Evolutionary conservation across 2,113 vertebrate genomes (phyloP), one percentile per base, ranked within the genome.

Genomic region (Hypanus sabinus): DNA sequence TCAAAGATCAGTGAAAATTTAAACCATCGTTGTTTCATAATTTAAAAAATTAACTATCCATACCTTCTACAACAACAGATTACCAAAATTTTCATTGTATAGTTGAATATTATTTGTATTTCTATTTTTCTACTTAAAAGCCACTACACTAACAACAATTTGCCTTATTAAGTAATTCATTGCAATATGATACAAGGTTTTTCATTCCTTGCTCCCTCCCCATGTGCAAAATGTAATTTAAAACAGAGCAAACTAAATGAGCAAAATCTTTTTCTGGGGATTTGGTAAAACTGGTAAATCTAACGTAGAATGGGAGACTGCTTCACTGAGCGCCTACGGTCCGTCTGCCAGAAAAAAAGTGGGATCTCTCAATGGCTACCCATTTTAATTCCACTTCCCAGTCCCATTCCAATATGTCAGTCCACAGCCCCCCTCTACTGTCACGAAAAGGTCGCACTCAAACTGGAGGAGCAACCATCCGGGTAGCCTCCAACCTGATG

Each of bases 1-100:
- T 98, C 97, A 98, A 97, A 97, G 96, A 36, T 57, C 79, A 94
- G 7, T 36, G 70, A 68, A 94, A 57, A 38, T 95, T 57, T 94
- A 91, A 95, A 14, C 80, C 94, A 27, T 38, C 94, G 93, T 76
- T 95, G 62, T 91, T 94, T 92, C 94, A 77, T 94, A 94, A 55
- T 94, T 95, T 96, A 94, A 94, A 91, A 79, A 62, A 94, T 6
- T 95, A 79, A 1, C 80, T 94, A 71, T 96, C 95, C 95, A 77
- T 94, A 30, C 62, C 6, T 90, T 90, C 85, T 90, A 36, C 6
- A 90, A 55, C 30, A 73, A 93, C 68, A 93, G 55, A 46, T 73
- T 6, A 73, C 36, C 73, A 16, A 73, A 1, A 73, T 93, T 73
- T 73, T 71, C 20, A 75, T 75, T 46, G 70, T 71, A 36, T 33